Evolutionary conservation across 2,888 invertebrate genomes (phyloP), one percentile per base, ranked within the genome.

Genomic region (Macropis europaea): DNA sequence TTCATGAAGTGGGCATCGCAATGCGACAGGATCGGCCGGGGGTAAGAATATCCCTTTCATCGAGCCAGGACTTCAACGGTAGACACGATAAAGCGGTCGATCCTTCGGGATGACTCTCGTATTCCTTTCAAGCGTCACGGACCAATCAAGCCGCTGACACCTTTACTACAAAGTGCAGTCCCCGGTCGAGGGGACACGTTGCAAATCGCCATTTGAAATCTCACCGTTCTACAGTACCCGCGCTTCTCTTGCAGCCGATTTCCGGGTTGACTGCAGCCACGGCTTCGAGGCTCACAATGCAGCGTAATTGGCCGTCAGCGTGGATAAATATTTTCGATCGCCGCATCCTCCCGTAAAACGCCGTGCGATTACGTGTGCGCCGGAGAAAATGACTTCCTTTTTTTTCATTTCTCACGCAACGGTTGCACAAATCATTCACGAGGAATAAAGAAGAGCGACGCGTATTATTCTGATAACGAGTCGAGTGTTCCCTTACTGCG

Each of bases 91-190:
- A 79, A 81, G 72, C 78, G 17, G 50, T 50, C 50, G 77, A 67
- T 76, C 79, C 77, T 63, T 66, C 57, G 74, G 73, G 76, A 73
- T 84, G 85, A 85, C 79, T 85, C 72, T 79, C 67, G 63, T 56
- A 72, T 83, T 81, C 82, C 79, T 84, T 85, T 85, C 82, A 84
- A 76, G 73, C 74, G 82, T 79, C 81, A 73, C 76, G 19, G 40
- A 48, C 53, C 67, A 52, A 68, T 80, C 75, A 63, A 50, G 48
- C 59, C 47, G 48, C 66, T 68, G 75, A 73, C 77, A 64, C 75
- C 62, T 77, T 62, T 59, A 48, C 69, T 61, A 72, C 80, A 63
- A 77, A 63, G 57, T 73, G 42, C 36, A 53, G 52, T 61, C 42
- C 63, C 30, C 56, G 17, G 54, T 22, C 11, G n/a, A 22, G 43